These are phyloP conservation scores for Tylochromis polylepis DNA, from an alignment of 2,113 vertebrate genomes.

Conservation along the genomic window DNA sequence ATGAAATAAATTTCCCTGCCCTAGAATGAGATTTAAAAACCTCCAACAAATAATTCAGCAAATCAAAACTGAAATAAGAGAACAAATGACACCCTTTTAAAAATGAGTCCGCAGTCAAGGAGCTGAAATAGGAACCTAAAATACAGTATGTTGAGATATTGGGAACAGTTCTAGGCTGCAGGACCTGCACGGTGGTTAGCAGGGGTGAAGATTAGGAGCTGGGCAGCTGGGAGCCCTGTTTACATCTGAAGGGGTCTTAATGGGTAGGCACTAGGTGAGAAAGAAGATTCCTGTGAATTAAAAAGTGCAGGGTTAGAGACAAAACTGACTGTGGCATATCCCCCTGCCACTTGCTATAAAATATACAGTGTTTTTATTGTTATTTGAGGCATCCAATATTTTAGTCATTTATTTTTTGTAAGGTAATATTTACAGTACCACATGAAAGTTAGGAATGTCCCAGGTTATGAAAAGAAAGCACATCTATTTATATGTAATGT, in stretches of 20 bases:
- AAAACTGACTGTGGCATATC: neutral
- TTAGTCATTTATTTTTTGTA: neutral
- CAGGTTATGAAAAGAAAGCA: neutral
- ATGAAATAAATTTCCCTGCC: neutral
- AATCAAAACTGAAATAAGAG: neutral
- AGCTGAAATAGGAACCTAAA: neutral
- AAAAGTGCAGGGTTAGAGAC: neutral
- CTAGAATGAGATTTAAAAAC: neutral
- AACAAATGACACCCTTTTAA: neutral
- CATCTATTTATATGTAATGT: neutral
- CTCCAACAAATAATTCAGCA: neutral
- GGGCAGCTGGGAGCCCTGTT: neutral
- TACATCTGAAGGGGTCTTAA: neutral
- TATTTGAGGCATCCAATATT: neutral
- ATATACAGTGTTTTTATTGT: neutral
- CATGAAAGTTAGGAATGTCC: neutral
- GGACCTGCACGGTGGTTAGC: neutral
- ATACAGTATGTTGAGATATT: neutral
- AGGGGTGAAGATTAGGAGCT: neutral
- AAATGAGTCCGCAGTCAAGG: neutral
- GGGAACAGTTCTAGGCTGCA: neutral
- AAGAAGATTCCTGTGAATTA: neutral
- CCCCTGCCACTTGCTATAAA: neutral
- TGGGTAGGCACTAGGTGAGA: neutral
- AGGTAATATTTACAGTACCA: neutral